Conservation (phyloP, 1,140 invertebrate species). For the Atopsyche davidsoni region DNA sequence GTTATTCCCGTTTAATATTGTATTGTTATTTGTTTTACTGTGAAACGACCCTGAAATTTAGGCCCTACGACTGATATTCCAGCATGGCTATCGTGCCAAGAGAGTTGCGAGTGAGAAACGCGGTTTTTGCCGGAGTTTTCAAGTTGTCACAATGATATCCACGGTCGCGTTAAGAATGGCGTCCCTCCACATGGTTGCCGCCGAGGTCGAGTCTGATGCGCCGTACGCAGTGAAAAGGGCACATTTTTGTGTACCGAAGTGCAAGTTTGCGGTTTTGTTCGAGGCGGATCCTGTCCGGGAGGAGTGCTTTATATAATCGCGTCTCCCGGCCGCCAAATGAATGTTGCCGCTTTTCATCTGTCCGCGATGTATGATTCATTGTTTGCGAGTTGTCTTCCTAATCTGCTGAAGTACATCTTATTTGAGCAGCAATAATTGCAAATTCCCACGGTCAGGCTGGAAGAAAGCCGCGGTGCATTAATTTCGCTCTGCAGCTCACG, state of each 20-base stretch:
- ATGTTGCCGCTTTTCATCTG: slow-evolving; percentile 18
- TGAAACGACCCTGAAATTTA: slow-evolving; percentile 36
- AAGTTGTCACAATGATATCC: slow-evolving; percentile 41
- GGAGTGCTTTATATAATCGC: slow-evolving; percentile 18
- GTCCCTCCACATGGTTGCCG: slow-evolving; percentile 49
- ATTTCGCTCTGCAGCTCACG: too few species aligned
- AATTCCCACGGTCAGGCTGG: slow-evolving; percentile 10
- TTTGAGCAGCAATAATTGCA: slow-evolving; percentile 5
- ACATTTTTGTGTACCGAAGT: not conserved
- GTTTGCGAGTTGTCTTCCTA: slow-evolving; percentile 14
- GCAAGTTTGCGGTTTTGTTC: not conserved
- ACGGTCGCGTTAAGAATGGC: slow-evolving; percentile 49
- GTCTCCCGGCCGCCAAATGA: slow-evolving; percentile 10
- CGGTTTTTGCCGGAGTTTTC: slow-evolving; percentile 41
- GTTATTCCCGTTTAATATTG: slow-evolving; percentile 46
- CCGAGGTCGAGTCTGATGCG: slow-evolving; percentile 27
- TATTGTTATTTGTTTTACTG: slow-evolving; percentile 42
- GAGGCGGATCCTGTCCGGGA: not conserved
- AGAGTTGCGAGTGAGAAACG: slow-evolving; percentile 34
- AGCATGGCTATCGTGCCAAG: slow-evolving; percentile 36
- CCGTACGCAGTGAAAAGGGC: slow-evolving; percentile 14
- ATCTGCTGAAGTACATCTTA: slow-evolving; percentile 10
- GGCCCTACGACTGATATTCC: slow-evolving; percentile 34
- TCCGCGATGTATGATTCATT: slow-evolving; percentile 15
- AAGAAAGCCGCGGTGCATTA: too few species aligned